A percentile compares a stretch with the other conserved stretches of the same genome.
phyloP scores from a whole-genome alignment of 2,797 vertebrate genomes.

The Neopelma chrysocephalum region DNA sequence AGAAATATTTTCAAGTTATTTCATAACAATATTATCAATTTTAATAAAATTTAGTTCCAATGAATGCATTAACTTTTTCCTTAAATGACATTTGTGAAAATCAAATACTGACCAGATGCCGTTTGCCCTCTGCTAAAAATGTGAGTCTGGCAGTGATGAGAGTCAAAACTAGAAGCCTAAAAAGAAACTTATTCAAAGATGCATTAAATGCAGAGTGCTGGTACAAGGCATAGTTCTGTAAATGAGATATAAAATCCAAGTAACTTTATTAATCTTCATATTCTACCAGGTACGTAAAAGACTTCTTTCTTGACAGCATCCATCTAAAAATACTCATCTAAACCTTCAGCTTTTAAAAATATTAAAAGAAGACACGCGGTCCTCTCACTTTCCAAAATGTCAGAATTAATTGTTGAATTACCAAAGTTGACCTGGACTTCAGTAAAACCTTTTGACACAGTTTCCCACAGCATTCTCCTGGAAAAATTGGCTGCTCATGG shows the following conservation, averaged over 20 bases:
- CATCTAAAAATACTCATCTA: background rate
- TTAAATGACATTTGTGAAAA: background rate
- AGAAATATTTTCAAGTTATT: background rate
- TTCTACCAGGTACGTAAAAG: background rate
- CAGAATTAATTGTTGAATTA: background rate
- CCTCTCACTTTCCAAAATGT: background rate
- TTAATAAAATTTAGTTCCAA: background rate
- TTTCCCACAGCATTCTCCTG: background rate
- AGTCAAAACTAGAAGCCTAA: background rate
- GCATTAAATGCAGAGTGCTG: background rate
- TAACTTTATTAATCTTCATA: background rate
- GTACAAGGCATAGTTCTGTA: background rate
- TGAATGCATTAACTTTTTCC: background rate
- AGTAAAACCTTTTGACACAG: background rate
- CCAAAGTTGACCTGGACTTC: background rate
- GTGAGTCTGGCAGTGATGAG: background rate
- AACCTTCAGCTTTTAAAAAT: background rate
- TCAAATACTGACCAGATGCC: accelerated
- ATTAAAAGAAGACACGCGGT: background rate
- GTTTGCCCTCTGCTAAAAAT: background rate
- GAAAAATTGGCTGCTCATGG: background rate
- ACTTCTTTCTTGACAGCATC: background rate
- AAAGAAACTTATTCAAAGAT: background rate
- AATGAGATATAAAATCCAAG: background rate
- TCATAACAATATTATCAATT: background rate